phyloP scores from a whole-genome alignment of 2,113 vertebrate genomes.

The Dascyllus trimaculatus region DNA sequence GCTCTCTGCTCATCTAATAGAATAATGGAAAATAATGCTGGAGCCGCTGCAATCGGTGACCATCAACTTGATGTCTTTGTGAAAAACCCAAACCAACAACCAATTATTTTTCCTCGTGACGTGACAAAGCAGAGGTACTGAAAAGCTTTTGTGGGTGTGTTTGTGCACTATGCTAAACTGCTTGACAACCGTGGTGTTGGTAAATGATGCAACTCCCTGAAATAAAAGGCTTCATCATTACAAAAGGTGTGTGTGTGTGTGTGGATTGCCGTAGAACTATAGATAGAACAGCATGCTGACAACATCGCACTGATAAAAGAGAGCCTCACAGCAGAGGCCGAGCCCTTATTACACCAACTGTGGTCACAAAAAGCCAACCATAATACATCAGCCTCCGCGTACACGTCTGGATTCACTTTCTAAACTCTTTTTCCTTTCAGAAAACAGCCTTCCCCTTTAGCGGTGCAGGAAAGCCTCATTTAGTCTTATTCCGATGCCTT shows the following conservation, averaged over 20 bases:
- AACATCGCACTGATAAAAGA: constrained; percentile 23
- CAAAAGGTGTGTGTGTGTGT: constrained; percentile 25
- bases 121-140: neutral
- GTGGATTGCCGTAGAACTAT: neutral
- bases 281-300: constrained; percentile 9
- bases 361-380: constrained; percentile 15
- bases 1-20: neutral
- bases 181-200: constrained; percentile 1
- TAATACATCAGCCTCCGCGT: constrained; percentile 11
- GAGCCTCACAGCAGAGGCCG: neutral
- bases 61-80: neutral
- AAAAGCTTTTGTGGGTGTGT: constrained; percentile 16
- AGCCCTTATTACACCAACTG: constrained; percentile 25
- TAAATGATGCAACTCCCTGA: constrained; percentile 68
- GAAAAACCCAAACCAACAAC: constrained; percentile 3
- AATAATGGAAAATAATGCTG: constrained; percentile 6
- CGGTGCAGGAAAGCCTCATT: constrained; percentile 18
- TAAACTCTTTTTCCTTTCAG: neutral
- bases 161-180: neutral
- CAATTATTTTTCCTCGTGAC: neutral
- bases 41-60: neutral
- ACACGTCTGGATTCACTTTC: neutral
- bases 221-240: constrained; percentile 40
- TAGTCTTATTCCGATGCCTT: neutral
- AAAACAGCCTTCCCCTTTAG: neutral